Evolutionary conservation across 2,888 invertebrate genomes (phyloP), one percentile per base, ranked within the genome.

Genomic region (Lamproptera curius): DNA sequence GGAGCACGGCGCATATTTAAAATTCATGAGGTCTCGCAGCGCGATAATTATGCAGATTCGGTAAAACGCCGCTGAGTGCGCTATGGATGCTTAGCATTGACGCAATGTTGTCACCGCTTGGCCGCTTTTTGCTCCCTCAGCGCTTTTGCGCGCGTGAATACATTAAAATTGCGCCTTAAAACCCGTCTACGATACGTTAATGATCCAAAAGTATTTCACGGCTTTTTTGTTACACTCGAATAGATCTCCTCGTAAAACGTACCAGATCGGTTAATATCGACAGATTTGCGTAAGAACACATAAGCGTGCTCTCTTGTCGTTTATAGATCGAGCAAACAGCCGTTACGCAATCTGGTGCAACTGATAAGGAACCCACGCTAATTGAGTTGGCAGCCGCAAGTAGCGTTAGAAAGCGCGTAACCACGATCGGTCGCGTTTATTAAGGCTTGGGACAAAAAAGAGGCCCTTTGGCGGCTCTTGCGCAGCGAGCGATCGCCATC

Each of bases 1-100:
- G 71, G 67, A 70, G 63, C 2, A 67, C 59, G 62, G 62, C 61
- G 57, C 59, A 73, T 76, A 65, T 69, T 77, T 71, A 67, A 67
- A 65, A 75, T 77, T 67, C 64, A 61, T 57, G 55, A 57, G 56
- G 58, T 51, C 58, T 45, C 56, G 55, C 54, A 62, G 60, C 63
- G 67, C 65, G 67, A 71, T 69, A 69, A 64, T 65, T 72, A 70
- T 68, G 67, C 63, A 65, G 59, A 56, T 63, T 57, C 53, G 14
- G 17, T 65, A 69, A 63, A 65, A 28, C 9, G 28, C 28, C 28
- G n/a, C n/a, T 10, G n/a, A 31, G 31, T 11, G 31, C 31, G 2
- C 2, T 31, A 31, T 31, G 31, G 31, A 31, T 31, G 31, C 31
- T n/a, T 11, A n/a, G 2, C n/a, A 31, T 31, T 31, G 31, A 31